Percentiles rank a stretch among this genome's conserved stretches.
phyloP scores from a whole-genome alignment of 2,888 invertebrate genomes.

The Eristalis pertinax region DNA sequence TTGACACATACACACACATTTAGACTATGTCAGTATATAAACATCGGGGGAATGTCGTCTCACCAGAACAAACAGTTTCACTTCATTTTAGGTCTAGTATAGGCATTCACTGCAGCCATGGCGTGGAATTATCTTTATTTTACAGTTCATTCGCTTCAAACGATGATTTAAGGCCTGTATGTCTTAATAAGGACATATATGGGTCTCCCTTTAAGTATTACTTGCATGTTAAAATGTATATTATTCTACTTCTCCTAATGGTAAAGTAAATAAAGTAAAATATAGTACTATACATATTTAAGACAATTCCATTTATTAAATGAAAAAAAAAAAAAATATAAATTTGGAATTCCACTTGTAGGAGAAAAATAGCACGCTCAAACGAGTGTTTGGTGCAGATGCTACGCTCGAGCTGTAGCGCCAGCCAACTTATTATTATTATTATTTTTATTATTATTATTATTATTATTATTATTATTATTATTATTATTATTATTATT shows the following conservation, averaged over 20 bases:
- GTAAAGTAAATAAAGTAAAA: too few relatives aligned
- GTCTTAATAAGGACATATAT: slow-evolving; percentile 27
- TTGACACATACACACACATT: neutral
- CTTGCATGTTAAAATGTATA: neutral
- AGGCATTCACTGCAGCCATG: neutral
- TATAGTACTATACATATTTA: too few relatives aligned
- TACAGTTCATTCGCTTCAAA: slow-evolving; percentile 40
- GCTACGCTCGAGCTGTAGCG: too few relatives aligned
- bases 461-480: too few relatives aligned
- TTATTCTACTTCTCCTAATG: neutral
- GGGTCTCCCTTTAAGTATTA: neutral
- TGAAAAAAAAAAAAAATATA: too few relatives aligned
- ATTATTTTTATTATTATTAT: too few relatives aligned
- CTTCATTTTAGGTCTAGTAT: neutral
- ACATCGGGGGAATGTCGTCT: neutral
- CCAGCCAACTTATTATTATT: too few relatives aligned
- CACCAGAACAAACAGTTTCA: neutral
- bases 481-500: too few relatives aligned
- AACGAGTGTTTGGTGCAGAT: too few relatives aligned
- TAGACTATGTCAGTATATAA: neutral
- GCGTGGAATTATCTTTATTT: slow-evolving; percentile 41
- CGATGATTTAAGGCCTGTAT: slow-evolving; percentile 33
- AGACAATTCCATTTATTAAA: too few relatives aligned
- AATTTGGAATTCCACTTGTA: too few relatives aligned
- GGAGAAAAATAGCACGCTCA: too few relatives aligned